Evolutionary conservation across 2,113 vertebrate species (phyloP).

Genomic region (Eupsittula cactorum): DNA sequence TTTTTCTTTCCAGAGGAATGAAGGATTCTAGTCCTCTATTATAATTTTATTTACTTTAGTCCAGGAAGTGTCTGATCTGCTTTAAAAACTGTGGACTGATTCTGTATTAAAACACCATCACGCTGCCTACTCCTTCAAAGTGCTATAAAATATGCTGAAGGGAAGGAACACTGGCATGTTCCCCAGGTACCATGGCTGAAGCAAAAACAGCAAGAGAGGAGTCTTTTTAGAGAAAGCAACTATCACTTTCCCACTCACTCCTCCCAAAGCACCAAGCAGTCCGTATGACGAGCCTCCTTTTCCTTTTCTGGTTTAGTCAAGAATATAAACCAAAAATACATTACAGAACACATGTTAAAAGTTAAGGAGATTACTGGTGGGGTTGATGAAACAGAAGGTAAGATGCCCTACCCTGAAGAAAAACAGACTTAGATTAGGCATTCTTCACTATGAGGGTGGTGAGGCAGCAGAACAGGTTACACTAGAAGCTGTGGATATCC

Average conservation of each 20-base stretch:
- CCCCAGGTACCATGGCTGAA: not conserved
- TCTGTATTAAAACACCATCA: conserved; percentile 46
- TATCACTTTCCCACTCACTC: not conserved
- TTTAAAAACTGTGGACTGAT: conserved; percentile 49
- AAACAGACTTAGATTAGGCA: not conserved
- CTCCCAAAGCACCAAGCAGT: not conserved
- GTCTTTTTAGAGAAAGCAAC: not conserved
- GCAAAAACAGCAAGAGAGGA: not conserved
- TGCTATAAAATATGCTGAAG: not conserved
- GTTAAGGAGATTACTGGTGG: not conserved
- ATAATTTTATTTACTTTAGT: conserved; percentile 27
- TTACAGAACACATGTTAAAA: not conserved
- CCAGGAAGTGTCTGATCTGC: conserved; percentile 49
- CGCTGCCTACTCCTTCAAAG: conserved; percentile 15
- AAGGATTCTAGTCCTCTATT: conserved; percentile 24
- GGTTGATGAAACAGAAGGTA: not conserved
- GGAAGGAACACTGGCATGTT: not conserved
- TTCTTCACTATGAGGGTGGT: not conserved
- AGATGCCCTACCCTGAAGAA: not conserved
- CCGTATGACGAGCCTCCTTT: not conserved
- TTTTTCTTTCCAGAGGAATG: conserved; percentile 34
- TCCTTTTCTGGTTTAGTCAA: not conserved
- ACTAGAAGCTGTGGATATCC: not conserved
- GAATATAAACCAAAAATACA: not conserved
- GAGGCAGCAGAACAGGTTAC: not conserved